Conservation (phyloP, 2,113 vertebrate genomes). For the Marcusenius ussheri region DNA sequence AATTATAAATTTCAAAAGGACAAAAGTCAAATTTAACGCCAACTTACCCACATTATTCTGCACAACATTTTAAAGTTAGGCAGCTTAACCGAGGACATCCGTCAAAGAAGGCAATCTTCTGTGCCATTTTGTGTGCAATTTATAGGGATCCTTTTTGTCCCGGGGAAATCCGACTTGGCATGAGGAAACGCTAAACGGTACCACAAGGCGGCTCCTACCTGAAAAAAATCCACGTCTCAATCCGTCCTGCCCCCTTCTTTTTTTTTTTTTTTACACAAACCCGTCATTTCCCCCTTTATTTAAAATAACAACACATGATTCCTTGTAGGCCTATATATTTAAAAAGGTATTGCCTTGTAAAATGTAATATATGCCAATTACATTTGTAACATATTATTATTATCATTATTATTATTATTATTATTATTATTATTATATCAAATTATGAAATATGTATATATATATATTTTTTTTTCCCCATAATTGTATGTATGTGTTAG, state of each 20-base stretch:
- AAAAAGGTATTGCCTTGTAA: neutral
- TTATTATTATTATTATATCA: no score
- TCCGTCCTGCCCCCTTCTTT: neutral
- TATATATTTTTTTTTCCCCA: no score
- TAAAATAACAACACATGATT: neutral
- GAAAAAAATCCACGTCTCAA: neutral
- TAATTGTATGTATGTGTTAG: neutral
- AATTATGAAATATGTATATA: neutral
- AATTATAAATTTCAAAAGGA: neutral
- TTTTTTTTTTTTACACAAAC: no score
- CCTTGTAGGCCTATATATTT: neutral
- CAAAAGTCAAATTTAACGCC: no score
- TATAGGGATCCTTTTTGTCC: neutral
- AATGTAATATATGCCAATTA: neutral
- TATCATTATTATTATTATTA: no score
- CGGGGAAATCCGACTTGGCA: neutral
- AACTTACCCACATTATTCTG: conserved; percentile 5
- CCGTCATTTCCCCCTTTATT: neutral
- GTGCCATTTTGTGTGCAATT: neutral
- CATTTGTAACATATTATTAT: neutral
- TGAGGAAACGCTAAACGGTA: neutral
- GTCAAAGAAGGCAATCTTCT: neutral
- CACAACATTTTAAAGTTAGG: neutral
- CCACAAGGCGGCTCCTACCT: neutral
- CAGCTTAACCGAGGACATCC: neutral